phyloP scores from a whole-genome alignment of 1,140 invertebrate species.

The Psix sp. region DNA sequence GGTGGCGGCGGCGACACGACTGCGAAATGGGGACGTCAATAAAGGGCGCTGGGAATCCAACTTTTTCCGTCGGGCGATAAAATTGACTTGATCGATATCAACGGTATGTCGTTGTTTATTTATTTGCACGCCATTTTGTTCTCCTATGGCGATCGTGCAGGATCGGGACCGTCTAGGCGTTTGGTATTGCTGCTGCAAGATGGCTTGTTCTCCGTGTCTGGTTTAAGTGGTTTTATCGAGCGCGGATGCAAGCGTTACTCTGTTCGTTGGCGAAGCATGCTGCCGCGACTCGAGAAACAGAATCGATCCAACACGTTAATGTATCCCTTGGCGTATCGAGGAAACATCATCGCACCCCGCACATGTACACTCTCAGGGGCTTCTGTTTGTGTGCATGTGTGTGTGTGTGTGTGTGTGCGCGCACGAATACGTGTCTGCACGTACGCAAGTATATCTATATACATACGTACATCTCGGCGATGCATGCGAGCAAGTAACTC shows the following conservation, averaged over 20 bases:
- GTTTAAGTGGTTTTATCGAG: conserved; percentile 10
- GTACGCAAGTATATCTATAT: conserved; percentile 22
- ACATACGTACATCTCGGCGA: too few relatives aligned
- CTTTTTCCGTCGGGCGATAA: conserved; percentile 12
- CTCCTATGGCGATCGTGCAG: neutral
- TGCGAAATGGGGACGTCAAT: conserved; percentile 45
- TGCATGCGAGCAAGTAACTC: too few relatives aligned
- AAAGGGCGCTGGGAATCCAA: conserved; percentile 16
- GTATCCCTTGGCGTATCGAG: conserved; percentile 59
- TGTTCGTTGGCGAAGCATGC: conserved; percentile 48
- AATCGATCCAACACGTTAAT: conserved; percentile 71
- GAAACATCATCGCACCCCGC: conserved; percentile 50
- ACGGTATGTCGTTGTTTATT: conserved; percentile 20
- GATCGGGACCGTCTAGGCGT: neutral
- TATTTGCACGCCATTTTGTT: conserved; percentile 41
- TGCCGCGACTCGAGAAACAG: conserved; percentile 63
- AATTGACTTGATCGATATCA: conserved; percentile 29
- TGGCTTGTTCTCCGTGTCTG: neutral
- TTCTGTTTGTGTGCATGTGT: conserved; percentile 2
- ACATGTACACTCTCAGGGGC: conserved; percentile 13
- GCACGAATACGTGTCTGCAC: conserved; percentile 9
- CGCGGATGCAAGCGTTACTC: conserved; percentile 21
- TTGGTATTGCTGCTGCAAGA: neutral
- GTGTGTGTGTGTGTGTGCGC: conserved; percentile 2
- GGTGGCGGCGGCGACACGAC: conserved; percentile 10